Conservation (phyloP, 2,888 invertebrate species). For the Pardosa pseudoannulata region DNA sequence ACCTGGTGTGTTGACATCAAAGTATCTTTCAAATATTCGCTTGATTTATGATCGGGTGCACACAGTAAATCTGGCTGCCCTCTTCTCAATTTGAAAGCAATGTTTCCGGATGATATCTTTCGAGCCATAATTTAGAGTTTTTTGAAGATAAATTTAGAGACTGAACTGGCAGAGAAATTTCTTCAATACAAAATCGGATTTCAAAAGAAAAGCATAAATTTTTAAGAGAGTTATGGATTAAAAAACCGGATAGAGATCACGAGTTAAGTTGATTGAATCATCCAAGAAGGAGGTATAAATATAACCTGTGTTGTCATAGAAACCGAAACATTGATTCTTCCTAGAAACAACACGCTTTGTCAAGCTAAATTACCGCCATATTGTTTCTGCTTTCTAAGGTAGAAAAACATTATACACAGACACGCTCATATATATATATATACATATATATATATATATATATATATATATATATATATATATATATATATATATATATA, state of each 20-base stretch:
- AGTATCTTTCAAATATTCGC: background rate
- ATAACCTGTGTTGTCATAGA: constrained; percentile 49
- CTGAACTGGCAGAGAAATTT: no score
- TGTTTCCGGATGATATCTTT: constrained; percentile 28
- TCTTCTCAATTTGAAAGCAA: constrained; percentile 31
- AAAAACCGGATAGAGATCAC: background rate
- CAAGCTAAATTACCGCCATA: no score
- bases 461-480: no score
- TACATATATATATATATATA: no score
- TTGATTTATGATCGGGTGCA: background rate
- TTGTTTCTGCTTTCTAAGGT: no score
- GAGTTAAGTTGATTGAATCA: background rate
- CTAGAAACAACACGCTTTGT: no score
- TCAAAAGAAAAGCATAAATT: background rate
- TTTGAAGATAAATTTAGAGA: constrained; percentile 10
- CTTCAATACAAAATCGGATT: background rate
- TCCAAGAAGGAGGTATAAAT: constrained; percentile 21
- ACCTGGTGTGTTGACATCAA: constrained; percentile 31
- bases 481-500: no score
- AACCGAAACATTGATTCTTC: constrained; percentile 36
- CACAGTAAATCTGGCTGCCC: constrained; percentile 14
- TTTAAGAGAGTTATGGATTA: background rate
- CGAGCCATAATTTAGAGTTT: background rate
- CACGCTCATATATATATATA: no score
- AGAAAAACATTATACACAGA: no score